Percentiles rank a stretch among this genome's conserved stretches.
Conservation (phyloP, 2,797 vertebrate species). For the Acomys russatus region DNA sequence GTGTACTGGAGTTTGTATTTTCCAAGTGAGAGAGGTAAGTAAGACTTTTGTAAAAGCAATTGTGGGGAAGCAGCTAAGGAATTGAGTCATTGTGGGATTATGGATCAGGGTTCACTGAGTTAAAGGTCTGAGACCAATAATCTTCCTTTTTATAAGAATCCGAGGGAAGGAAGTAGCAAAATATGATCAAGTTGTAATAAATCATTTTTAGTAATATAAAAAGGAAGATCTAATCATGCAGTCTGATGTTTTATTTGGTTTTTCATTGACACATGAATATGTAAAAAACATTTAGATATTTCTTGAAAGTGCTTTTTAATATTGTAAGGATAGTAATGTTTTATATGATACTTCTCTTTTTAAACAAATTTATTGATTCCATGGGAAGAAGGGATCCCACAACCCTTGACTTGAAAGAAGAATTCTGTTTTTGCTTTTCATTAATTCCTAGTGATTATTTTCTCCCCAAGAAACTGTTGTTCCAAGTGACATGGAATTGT, state of each 20-base stretch:
- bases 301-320: constrained; percentile 51
- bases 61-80: background rate
- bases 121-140: constrained; percentile 15
- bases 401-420: constrained; percentile 12
- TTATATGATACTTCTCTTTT: background rate
- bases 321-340: constrained; percentile 2
- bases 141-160: constrained; percentile 41
- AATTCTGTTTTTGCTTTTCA: constrained; percentile 52
- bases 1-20: constrained; percentile 45
- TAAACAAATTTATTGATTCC: background rate
- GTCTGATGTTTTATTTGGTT: constrained; percentile 25
- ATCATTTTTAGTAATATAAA: constrained; percentile 42
- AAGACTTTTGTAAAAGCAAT: constrained; percentile 16
- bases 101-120: constrained; percentile 19
- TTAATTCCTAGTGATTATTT: constrained; percentile 33
- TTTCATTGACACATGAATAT: background rate
- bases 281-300: constrained; percentile 39
- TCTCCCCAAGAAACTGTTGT: constrained; percentile 36
- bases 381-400: background rate
- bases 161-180: constrained; percentile 47
- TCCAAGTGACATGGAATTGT: constrained; percentile 1
- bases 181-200: constrained; percentile 38
- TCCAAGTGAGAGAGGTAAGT: constrained; percentile 34
- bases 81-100: background rate
- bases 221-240: constrained; percentile 29